Base-by-base conservation (phyloP, 2,797 vertebrate species). In the Catharus ustulatus region DNA sequence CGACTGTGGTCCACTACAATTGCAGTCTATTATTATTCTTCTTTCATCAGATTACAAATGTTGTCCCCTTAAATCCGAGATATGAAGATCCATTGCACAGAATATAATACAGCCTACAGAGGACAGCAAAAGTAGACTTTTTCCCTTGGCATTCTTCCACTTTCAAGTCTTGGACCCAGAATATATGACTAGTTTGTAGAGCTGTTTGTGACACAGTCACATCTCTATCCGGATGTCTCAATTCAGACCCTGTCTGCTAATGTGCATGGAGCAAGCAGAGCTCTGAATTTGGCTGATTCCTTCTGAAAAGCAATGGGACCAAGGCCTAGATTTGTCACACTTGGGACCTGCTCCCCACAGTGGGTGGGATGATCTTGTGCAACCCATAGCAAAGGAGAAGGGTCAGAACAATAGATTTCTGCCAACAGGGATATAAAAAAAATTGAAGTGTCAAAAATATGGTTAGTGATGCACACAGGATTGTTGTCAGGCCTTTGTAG, bases 401-500 rank as follows among this genome's bases (percentile, higher is more conserved):
- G n/a, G 19, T 92, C 52, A 77, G 59, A 76, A 85, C 1, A 10
- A 57, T 71, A 85, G 48, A 12, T 77, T 71, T 51, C 81, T 87
- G 81, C 78, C 61, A 87, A 29, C 17, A 51, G 52, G 21, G 8
- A 55, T 34, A 43, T 32, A n/a, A 74, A 91, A 92, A 92, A 86
- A 36, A 66, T 7, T 1, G 1, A 66, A 59, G 54, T 52, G 59
- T 89, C 77, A 87, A 73, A 92, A 82, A 76, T 69, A 73, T 9
- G 15, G 26, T 62, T 69, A 76, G 48, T 36, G 63, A 89, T 82
- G 77, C 40, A 42, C 26, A 32, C 27, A 42, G n/a, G 43, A 87
- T 89, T 90, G 69, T 49, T 91, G 58, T 86, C 69, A 88, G 34
- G 27, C 20, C 40, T 95, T 90, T 75, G 73, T 72, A 84, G 80